A percentile compares a stretch with the other conserved stretches of the same genome.
phyloP scores from a whole-genome alignment of 2,113 vertebrate genomes.

The Empidonax traillii region DNA sequence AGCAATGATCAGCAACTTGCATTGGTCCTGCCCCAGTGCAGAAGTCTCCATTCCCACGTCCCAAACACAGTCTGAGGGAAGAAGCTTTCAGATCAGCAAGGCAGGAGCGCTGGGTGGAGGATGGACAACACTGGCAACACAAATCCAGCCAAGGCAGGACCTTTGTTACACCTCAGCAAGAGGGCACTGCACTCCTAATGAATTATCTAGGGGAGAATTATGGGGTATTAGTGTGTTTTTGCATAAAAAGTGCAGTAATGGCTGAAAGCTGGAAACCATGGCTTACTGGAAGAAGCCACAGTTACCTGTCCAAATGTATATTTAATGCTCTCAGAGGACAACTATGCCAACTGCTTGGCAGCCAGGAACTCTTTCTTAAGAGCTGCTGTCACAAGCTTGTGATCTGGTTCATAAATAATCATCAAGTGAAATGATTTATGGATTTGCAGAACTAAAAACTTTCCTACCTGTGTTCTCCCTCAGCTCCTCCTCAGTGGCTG shows the following conservation, averaged over 20 bases:
- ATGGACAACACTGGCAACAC: not conserved
- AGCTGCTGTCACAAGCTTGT: conserved; percentile 1
- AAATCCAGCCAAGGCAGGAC: not conserved
- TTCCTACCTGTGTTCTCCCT: not conserved
- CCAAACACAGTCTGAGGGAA: not conserved
- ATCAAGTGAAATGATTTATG: conserved; percentile 16
- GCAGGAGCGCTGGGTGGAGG: not conserved
- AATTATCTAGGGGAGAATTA: not conserved
- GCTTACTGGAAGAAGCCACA: conserved; percentile 8
- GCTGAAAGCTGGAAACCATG: not conserved
- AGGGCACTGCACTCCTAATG: not conserved
- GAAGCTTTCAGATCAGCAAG: not conserved
- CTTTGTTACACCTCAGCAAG: not conserved
- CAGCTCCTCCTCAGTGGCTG: not conserved
- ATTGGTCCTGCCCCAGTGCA: not conserved
- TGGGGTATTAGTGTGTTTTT: not conserved
- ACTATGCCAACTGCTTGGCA: not conserved
- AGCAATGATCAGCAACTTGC: not conserved
- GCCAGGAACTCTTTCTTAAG: conserved; percentile 10
- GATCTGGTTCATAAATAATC: conserved; percentile 50
- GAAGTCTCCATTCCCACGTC: not conserved
- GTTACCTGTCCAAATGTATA: conserved; percentile 25
- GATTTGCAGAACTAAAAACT: conserved; percentile 26
- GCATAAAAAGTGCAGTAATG: not conserved
- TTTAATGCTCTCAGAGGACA: conserved; percentile 11